A percentile compares a stretch with the other conserved stretches of the same genome.
These are phyloP conservation scores for Junonia oenone DNA, from an alignment of 2,888 invertebrate species.

Conservation along the genomic window DNA sequence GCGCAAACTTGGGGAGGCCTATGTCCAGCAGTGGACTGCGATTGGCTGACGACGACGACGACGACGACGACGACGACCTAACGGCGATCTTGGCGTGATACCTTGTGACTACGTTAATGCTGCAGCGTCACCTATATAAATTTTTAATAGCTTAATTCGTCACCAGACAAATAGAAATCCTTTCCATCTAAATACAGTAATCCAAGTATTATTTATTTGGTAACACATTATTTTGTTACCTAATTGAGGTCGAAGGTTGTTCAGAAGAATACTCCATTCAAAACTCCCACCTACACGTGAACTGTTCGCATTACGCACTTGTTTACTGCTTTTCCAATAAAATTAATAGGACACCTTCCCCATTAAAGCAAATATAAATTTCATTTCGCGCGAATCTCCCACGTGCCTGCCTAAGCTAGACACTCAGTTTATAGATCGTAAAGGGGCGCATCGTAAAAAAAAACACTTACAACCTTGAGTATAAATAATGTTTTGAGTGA, in stretches of 20 bases:
- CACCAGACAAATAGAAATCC: too few species aligned
- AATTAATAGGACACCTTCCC: not conserved
- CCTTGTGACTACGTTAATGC: too few species aligned
- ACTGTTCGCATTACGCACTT: not conserved
- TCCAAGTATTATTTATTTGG: too few species aligned
- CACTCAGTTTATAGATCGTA: conserved; percentile 19
- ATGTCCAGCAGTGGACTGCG: too few species aligned
- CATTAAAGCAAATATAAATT: conserved; percentile 4
- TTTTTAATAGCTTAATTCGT: too few species aligned
- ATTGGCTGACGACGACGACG: too few species aligned
- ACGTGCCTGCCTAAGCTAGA: conserved; percentile 18
- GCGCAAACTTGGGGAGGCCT: too few species aligned
- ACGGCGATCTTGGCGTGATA: too few species aligned
- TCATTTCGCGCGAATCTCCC: conserved; percentile 6
- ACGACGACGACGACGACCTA: too few species aligned
- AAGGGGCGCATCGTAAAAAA: conserved; percentile 16
- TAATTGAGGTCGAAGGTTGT: not conserved
- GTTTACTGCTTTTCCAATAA: conserved; percentile 1
- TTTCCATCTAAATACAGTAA: too few species aligned
- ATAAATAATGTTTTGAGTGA: conserved; percentile 21
- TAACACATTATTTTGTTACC: not conserved
- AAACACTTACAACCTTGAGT: conserved; percentile 16
- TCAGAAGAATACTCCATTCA: not conserved
- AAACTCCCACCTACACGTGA: not conserved
- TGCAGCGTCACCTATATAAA: too few species aligned